Evolutionary conservation across 2,797 vertebrate species (phyloP).

Genomic region (Anabacerthia variegaticeps): DNA sequence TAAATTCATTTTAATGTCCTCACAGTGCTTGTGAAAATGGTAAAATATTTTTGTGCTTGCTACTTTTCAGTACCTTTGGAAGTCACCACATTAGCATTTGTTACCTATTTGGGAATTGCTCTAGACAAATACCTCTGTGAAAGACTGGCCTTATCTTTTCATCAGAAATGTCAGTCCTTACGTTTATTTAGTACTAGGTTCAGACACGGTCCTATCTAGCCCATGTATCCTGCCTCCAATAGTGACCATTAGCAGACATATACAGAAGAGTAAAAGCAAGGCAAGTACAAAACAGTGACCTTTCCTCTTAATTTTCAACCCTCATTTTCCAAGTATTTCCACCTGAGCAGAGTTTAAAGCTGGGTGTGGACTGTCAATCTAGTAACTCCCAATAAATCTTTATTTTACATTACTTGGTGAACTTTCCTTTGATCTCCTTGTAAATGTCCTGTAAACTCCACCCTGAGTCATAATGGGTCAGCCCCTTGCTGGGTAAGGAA

Average conservation of each 20-base stretch:
- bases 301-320: background rate
- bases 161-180: background rate
- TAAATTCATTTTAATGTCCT: background rate
- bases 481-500: fast-evolving
- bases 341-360: background rate
- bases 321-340: background rate
- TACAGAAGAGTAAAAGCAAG: background rate
- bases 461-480: background rate
- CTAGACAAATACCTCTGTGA: background rate
- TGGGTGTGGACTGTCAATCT: background rate
- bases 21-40: background rate
- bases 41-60: background rate
- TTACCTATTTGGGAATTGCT: background rate
- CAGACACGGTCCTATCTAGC: background rate
- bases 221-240: background rate
- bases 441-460: background rate
- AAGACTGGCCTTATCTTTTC: background rate
- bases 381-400: background rate
- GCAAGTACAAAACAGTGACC: background rate
- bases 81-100: background rate
- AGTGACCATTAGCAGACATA: background rate
- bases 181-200: background rate
- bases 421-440: background rate
- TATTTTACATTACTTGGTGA: background rate
- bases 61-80: background rate